Conservation (phyloP, 2,113 vertebrate genomes). For the Plecotus auritus region DNA sequence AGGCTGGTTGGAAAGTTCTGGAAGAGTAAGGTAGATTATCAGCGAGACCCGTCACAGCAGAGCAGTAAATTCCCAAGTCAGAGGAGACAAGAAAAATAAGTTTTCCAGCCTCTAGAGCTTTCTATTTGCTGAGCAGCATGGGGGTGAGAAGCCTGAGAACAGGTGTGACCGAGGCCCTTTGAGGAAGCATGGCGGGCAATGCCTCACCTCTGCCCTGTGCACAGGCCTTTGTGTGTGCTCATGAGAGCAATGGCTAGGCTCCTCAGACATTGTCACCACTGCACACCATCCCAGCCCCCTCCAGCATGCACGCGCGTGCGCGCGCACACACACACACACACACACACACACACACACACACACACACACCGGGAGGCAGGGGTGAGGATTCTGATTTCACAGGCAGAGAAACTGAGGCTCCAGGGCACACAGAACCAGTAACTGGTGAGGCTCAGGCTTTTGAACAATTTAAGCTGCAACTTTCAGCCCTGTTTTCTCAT, state of each 20-base stretch:
- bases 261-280: not conserved
- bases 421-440: not conserved
- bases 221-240: not conserved
- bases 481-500: not conserved
- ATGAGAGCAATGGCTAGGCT: not conserved
- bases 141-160: not conserved
- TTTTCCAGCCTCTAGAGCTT: not conserved
- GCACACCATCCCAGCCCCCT: too few species aligned
- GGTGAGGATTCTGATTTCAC: not conserved
- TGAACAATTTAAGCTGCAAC: not conserved
- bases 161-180: not conserved
- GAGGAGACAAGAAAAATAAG: not conserved
- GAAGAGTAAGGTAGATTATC: not conserved
- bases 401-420: not conserved
- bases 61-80: not conserved
- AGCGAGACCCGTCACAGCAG: not conserved
- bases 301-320: not conserved
- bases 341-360: too few species aligned
- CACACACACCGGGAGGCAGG: not conserved
- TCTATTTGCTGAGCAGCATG: not conserved
- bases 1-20: not conserved
- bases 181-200: rapidly evolving
- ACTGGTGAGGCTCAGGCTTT: not conserved
- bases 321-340: too few species aligned
- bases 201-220: not conserved